Evolutionary conservation across 2,113 vertebrate species (phyloP), one percentile per base, ranked within the genome.

Genomic region (Bos javanicus): DNA sequence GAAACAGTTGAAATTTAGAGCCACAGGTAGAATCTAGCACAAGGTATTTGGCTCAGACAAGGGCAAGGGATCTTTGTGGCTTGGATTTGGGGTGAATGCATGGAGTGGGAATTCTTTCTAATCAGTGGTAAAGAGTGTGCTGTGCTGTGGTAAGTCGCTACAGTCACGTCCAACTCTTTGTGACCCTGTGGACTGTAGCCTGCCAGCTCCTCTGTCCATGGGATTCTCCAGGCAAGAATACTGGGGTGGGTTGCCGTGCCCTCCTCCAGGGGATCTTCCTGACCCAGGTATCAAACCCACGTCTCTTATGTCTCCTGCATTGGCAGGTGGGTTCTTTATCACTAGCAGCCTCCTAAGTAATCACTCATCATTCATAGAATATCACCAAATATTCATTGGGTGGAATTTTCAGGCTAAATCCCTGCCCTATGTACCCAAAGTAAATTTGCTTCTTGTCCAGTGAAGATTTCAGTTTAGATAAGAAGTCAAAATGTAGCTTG

Each of bases 321-420:
- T 39, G 67, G 19, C n/a, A 23, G 5, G 67, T 74, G 67, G 10
- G n/a, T 74, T 25, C 67, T 74, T 74, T 39, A 25, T 74, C 67
- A 25, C 36, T 39, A 13, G 67, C 0, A 0, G 10, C 93, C 13
- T 88, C 36, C 6, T 46, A 81, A 87, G 80, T 93, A 94, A 90
- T 71, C 26, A 62, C 1, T 43, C 48, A 85, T 21, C 52, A 46
- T 92, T 87, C 36, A 86, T 0, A n/a, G 64, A 91, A 25, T 26
- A 67, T 92, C 9, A 71, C 25, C 57, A 92, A 14, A 52, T 78
- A 81, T 52, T 92, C 64, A 48, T 0, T 28, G 56, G 84, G 48
- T 50, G n/a, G 59, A 88, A 95, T 91, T 81, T 54, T 97, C 94
- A 62, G 25, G 50, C 12, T 30, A 96, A 88, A 96, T 30, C 3